phyloP scores from a whole-genome alignment of 2,113 vertebrate species.

The Spizaetus ornatus region DNA sequence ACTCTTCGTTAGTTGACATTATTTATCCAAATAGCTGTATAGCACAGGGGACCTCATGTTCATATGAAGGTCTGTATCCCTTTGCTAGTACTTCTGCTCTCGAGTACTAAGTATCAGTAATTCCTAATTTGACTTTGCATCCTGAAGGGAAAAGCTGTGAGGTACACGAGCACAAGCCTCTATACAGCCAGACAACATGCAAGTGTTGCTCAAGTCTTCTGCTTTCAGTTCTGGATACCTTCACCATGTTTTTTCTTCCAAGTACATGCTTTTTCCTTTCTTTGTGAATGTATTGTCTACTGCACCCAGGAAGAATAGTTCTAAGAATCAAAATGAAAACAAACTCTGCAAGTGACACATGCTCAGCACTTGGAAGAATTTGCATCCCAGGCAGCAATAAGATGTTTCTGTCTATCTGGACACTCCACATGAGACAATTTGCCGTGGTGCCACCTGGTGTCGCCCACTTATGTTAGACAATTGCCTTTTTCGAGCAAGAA shows the following conservation, averaged over 20 bases:
- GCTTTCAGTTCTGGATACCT: neutral
- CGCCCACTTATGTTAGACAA: accelerated
- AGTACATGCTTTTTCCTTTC: neutral
- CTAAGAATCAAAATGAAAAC: neutral
- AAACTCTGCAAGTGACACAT: neutral
- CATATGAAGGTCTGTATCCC: neutral
- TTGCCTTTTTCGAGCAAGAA: neutral
- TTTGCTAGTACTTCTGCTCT: neutral
- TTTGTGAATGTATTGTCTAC: neutral
- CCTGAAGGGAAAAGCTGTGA: neutral
- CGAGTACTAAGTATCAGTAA: neutral
- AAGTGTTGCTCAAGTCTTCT: neutral
- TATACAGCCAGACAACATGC: neutral
- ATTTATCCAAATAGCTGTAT: neutral
- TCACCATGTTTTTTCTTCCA: neutral
- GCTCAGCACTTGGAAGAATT: neutral
- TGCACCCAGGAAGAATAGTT: neutral
- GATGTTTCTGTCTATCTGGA: neutral
- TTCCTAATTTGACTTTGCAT: neutral
- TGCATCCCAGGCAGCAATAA: neutral
- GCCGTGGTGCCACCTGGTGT: neutral
- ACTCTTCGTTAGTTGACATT: neutral
- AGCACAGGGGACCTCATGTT: neutral
- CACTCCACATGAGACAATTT: neutral
- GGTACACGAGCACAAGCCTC: neutral